phyloP scores from a whole-genome alignment of 2,888 invertebrate genomes.

The Fragum fragum region DNA sequence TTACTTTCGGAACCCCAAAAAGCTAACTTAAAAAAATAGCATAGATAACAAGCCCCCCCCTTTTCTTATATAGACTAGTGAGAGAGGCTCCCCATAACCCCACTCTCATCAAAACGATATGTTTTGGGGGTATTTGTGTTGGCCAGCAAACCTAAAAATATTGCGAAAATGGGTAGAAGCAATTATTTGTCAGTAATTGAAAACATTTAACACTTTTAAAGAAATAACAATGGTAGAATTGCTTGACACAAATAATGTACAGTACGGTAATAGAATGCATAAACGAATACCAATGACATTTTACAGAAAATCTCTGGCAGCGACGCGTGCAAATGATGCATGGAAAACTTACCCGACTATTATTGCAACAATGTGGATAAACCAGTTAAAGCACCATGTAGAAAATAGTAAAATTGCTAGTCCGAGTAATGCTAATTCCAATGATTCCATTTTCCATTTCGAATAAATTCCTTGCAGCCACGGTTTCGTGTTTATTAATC shows the following conservation, averaged over 20 bases:
- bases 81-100: too few relatives aligned
- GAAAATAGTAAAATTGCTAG: constrained; percentile 67
- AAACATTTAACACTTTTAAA: too few relatives aligned
- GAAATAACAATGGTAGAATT: too few relatives aligned
- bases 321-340: not conserved
- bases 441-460: constrained; percentile 73
- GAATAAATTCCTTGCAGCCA: constrained; percentile 4
- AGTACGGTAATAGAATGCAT: not conserved
- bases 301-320: not conserved
- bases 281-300: not conserved
- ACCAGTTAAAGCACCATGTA: constrained; percentile 72
- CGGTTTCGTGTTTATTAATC: constrained; percentile 7
- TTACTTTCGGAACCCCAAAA: too few relatives aligned
- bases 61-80: too few relatives aligned
- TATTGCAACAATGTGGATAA: constrained; percentile 67
- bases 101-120: too few relatives aligned
- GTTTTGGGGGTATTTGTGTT: too few relatives aligned
- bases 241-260: not conserved
- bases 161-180: too few relatives aligned
- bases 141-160: too few relatives aligned
- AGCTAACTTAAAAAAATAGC: too few relatives aligned
- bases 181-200: too few relatives aligned
- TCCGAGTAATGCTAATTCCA: constrained; percentile 70
- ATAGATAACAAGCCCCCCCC: too few relatives aligned
- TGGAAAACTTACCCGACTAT: constrained; percentile 68